Percentiles rank a stretch among this genome's conserved stretches.
These are phyloP conservation scores for Caenorhabditis sp. DNA, from an alignment of 2,888 invertebrate genomes.

Conservation along the genomic window DNA sequence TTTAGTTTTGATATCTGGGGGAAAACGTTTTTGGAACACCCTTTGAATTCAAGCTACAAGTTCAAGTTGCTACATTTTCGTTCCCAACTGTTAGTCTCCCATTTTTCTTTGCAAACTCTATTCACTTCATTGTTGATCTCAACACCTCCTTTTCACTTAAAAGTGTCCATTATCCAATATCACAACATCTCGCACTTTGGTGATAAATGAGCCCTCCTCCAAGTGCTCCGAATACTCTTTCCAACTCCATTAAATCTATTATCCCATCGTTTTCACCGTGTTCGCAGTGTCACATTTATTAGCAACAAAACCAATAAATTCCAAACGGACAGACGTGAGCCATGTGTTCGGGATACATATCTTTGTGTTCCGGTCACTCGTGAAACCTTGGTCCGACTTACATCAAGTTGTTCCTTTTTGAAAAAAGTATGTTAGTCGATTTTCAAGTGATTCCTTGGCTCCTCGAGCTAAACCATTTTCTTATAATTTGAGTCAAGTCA, in stretches of 20 bases:
- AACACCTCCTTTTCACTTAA: neutral
- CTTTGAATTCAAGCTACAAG: neutral
- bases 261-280: conserved; percentile 45
- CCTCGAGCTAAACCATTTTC: too few relatives aligned
- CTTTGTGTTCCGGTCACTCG: conserved; percentile 4
- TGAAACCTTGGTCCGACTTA: neutral
- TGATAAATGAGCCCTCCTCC: conserved; percentile 34
- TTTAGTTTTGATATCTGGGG: neutral
- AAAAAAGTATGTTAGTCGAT: too few relatives aligned
- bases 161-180: conserved; percentile 14
- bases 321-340: neutral
- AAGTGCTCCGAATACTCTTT: neutral
- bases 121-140: neutral
- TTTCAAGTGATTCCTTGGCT: too few relatives aligned
- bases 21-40: neutral
- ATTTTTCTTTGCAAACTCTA: neutral
- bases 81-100: neutral
- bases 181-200: conserved; percentile 36
- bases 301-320: conserved; percentile 48
- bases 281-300: conserved; percentile 35
- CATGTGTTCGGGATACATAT: conserved; percentile 28
- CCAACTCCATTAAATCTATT: conserved; percentile 46
- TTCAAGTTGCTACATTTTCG: neutral
- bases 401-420: too few relatives aligned
- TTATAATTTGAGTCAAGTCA: too few relatives aligned